Percentiles rank a stretch among this genome's conserved stretches.
Conservation (phyloP, 2,113 vertebrate species). For the Motacilla alba region DNA sequence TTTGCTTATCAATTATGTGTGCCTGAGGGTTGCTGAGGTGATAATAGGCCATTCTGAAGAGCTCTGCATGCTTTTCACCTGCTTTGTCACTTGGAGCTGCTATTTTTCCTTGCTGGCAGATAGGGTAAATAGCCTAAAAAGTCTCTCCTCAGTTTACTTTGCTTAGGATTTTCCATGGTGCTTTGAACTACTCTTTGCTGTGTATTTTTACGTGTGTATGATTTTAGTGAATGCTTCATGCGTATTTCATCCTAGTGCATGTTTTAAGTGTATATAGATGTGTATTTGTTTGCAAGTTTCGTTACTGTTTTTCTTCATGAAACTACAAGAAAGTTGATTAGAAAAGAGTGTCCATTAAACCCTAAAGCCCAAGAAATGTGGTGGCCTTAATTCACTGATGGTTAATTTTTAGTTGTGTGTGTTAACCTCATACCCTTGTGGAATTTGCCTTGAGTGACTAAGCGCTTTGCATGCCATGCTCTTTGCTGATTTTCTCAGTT, state of each 20-base stretch:
- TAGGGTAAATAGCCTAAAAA: not conserved
- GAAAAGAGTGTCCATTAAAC: not conserved
- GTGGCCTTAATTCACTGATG: not conserved
- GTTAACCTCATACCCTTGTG: not conserved
- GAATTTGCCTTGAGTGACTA: not conserved
- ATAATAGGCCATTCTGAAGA: not conserved
- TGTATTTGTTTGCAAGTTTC: not conserved
- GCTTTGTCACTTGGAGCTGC: not conserved
- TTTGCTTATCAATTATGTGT: not conserved
- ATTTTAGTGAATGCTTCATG: not conserved
- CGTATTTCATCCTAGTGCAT: not conserved
- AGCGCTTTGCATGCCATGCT: not conserved
- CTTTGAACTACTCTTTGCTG: not conserved
- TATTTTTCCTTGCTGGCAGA: not conserved
- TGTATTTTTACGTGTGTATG: not conserved
- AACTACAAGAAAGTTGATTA: not conserved
- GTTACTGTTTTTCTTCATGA: not conserved
- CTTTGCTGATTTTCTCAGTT: not conserved
- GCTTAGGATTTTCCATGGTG: not conserved
- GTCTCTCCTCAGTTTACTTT: not conserved
- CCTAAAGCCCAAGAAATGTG: not conserved
- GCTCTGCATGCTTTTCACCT: not conserved
- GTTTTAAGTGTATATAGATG: not conserved
- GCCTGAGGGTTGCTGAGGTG: not conserved
- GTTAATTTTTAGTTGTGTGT: constrained; percentile 13